Evolutionary conservation across 2,888 invertebrate species (phyloP).

Genomic region (Macrophya annulata): DNA sequence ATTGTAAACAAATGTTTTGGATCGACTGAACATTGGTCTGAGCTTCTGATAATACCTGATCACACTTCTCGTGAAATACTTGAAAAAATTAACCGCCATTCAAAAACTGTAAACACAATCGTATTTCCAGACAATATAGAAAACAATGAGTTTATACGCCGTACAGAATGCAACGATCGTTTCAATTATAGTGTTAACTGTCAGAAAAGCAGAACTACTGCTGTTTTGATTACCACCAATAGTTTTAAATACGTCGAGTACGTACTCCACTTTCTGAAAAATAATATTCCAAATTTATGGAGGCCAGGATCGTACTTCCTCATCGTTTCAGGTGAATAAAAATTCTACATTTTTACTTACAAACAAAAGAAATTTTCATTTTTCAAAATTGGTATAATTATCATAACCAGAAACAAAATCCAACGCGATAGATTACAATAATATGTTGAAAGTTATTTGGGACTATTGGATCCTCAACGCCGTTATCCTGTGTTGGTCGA

Average conservation of each 20-base stretch:
- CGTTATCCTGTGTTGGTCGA: not conserved
- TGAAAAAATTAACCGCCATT: not conserved
- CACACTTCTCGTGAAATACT: not conserved
- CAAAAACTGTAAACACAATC: not conserved
- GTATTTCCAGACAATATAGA: not conserved
- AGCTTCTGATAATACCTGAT: not conserved
- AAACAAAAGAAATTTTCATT: not conserved
- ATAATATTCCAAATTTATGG: not conserved
- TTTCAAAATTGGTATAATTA: not conserved
- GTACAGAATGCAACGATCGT: not conserved
- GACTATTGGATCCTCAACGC: not conserved
- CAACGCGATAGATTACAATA: not conserved
- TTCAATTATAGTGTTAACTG: not conserved
- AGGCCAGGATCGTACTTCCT: not conserved
- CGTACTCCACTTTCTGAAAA: not conserved
- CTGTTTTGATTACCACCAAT: not conserved
- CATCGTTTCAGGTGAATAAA: not conserved
- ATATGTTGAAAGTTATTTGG: not conserved
- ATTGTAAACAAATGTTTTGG: not conserved
- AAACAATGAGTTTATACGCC: not conserved
- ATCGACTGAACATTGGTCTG: conserved; percentile 1
- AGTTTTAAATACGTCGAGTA: not conserved
- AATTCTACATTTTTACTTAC: not conserved
- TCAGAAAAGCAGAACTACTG: not conserved
- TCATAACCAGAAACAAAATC: not conserved